Evolutionary conservation across 2,888 invertebrate genomes (phyloP), one percentile per base, ranked within the genome.

Genomic region (Trissolcus japonicus): DNA sequence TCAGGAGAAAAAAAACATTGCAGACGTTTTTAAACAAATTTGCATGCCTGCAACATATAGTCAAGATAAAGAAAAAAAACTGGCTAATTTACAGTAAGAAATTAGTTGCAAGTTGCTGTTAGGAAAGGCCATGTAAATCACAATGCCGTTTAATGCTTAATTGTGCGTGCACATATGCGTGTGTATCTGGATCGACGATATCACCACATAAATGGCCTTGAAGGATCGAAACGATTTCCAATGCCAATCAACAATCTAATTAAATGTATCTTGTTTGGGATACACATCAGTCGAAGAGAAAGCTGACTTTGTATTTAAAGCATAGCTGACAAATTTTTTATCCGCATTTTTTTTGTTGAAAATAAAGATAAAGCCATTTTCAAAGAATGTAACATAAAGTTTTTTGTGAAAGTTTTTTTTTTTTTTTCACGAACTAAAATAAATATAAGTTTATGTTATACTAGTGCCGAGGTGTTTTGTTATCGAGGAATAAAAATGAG

Each of bases 191-290:
- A 73, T 72, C 75, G 51, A n/a, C 72, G 78, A 79, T 79, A 79
- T 79, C 78, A 66, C 78, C 76, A 76, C 78, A 79, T 76, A 79
- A 79, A 79, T 72, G 76, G 78, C 78, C 78, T 78, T 75, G 78
- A 74, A 74, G 75, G 72, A 78, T 72, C 61, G 78, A 78, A 75
- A 61, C 78, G 72, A 78, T 78, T 78, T 78, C 75, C 75, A 78
- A 71, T 66, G 72, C 78, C 78, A 78, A 75, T 78, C 71, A 74
- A 72, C 69, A 65, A 62, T 75, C 78, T 78, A 78, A 78, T 78
- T 78, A 78, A 78, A 75, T 71, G 63, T 75, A 75, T 78, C 74
- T 66, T 56, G 72, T 71, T 71, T 75, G 75, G 74, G 51, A 74
- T 78, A 69, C 54, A 59, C 25, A 19, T 46, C 51, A 46, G 16